Conservation (phyloP, 2,113 vertebrate genomes). For the Grammomys surdaster region DNA sequence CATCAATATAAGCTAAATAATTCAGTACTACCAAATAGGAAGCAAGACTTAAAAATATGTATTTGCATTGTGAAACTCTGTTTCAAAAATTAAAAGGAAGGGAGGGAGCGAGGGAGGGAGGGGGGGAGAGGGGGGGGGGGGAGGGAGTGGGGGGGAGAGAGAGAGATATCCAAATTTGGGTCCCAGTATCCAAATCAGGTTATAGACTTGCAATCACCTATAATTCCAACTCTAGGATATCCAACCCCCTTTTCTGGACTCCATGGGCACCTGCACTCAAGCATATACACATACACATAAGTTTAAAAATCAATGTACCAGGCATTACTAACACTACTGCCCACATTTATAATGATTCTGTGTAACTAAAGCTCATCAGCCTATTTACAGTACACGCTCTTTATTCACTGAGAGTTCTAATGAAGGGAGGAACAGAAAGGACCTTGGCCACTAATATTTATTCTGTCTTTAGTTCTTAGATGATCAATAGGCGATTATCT, state of each 20-base stretch:
- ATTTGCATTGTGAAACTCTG: not conserved
- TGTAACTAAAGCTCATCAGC: not conserved
- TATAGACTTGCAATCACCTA: not conserved
- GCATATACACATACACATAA: not conserved
- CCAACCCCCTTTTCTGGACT: not conserved
- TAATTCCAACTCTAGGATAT: not conserved
- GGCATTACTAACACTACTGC: not conserved
- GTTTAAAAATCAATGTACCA: not conserved
- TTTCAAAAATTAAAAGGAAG: not conserved
- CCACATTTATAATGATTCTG: not conserved
- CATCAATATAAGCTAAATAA: not conserved
- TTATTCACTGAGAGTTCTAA: not conserved
- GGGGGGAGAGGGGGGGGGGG: accelerated
- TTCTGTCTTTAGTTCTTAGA: not conserved
- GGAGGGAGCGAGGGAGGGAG: accelerated
- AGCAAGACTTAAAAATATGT: not conserved
- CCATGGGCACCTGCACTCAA: not conserved
- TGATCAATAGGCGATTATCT: not conserved
- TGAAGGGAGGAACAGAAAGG: not conserved
- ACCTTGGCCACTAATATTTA: not conserved
- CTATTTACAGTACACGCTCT: too few species aligned
- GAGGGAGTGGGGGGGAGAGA: accelerated
- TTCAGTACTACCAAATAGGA: not conserved
- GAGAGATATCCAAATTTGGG: not conserved
- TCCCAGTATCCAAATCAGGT: not conserved